Evolutionary conservation across 1,140 invertebrate genomes (phyloP).

Genomic region (Caenorhabditis brenneri): DNA sequence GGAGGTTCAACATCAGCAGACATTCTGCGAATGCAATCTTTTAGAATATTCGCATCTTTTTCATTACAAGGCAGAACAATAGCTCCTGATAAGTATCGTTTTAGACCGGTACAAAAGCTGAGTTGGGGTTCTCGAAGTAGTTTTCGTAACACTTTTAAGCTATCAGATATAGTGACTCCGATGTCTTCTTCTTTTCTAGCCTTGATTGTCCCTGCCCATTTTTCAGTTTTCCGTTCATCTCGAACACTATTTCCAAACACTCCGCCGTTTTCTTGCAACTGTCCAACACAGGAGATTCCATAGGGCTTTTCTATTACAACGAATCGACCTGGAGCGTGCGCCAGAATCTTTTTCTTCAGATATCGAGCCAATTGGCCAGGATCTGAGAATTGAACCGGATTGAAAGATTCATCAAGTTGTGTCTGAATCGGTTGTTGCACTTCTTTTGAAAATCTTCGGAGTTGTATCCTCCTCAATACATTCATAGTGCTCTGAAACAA

Average conservation of each 20-base stretch:
- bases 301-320: conserved; percentile 20
- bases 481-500: conserved; percentile 1
- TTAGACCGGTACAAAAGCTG: conserved; percentile 18
- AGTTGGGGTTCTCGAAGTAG: neutral
- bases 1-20: neutral
- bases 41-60: neutral
- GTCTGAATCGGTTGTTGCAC: neutral
- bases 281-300: conserved; percentile 29
- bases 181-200: neutral
- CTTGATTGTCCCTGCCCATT: conserved; percentile 3
- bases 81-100: conserved; percentile 11
- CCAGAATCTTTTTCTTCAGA: neutral
- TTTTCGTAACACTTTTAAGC: neutral
- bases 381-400: neutral
- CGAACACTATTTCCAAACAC: conserved; percentile 20
- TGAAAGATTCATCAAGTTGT: neutral
- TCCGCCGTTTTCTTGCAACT: conserved; percentile 22
- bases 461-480: neutral
- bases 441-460: neutral
- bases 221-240: conserved; percentile 10
- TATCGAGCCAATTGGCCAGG: neutral
- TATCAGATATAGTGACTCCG: neutral
- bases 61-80: conserved; percentile 33
- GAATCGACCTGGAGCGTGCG: conserved; percentile 5
- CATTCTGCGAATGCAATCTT: neutral